Evolutionary conservation across 37 sponge, comb jelly and placozoan species (phyloP).

Genomic region (Amphimedon queenslandica): DNA sequence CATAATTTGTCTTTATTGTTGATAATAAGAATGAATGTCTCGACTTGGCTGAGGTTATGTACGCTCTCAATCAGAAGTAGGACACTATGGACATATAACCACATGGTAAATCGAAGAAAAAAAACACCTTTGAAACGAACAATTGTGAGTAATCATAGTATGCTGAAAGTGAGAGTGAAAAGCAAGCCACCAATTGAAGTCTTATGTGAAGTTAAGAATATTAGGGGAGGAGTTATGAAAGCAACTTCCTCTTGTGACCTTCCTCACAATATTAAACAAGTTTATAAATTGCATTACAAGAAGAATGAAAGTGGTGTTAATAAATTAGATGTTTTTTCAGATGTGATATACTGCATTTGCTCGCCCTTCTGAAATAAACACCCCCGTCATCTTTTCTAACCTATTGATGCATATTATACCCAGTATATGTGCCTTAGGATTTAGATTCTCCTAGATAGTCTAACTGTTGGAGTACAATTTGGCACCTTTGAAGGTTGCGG

Average conservation of each 20-base stretch:
- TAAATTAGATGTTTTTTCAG: conserved; percentile 20
- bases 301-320: too few species aligned
- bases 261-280: conserved; percentile 23
- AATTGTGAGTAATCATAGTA: conserved; percentile 22
- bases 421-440: too few species aligned
- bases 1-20: too few species aligned
- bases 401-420: too few species aligned
- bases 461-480: too few species aligned
- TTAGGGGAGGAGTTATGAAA: conserved; percentile 17
- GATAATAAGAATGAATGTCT: not conserved
- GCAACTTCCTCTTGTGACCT: conserved; percentile 16
- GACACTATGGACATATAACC: conserved; percentile 20
- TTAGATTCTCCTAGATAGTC: too few species aligned
- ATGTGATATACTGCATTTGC: conserved; percentile 17
- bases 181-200: conserved; percentile 13
- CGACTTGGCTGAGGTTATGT: conserved; percentile 22
- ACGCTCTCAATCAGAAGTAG: conserved; percentile 13
- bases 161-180: not conserved
- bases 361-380: too few species aligned
- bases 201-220: conserved; percentile 22
- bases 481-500: too few species aligned
- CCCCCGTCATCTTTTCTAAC: too few species aligned
- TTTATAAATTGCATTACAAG: too few species aligned
- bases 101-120: conserved; percentile 8
- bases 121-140: conserved; percentile 13